These are phyloP conservation scores for Drosophila glabriapex DNA, from an alignment of 2,888 invertebrate species.

Conservation along the genomic window DNA sequence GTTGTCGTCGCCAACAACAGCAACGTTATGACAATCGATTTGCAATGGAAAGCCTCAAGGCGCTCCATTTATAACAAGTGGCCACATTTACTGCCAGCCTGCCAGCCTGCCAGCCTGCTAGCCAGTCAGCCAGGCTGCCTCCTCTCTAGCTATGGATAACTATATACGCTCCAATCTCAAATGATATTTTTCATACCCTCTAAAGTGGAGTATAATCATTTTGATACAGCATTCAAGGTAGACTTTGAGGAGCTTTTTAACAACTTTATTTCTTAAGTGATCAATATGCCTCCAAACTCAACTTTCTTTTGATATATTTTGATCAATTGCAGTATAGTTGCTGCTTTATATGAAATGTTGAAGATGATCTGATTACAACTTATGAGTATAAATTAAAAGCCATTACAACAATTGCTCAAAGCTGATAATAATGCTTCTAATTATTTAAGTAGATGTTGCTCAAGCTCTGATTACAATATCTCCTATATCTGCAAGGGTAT, in stretches of 20 bases:
- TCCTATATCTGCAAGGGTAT: conserved; percentile 19
- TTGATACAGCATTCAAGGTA: no score
- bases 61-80: conserved; percentile 81
- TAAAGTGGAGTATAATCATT: background rate
- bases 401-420: background rate
- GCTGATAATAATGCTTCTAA: background rate
- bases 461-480: background rate
- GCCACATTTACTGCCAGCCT: conserved; percentile 50
- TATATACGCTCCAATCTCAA: conserved; percentile 46
- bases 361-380: background rate
- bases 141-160: conserved; percentile 42
- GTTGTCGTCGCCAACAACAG: conserved; percentile 42
- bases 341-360: background rate
- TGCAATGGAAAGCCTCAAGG: conserved; percentile 77
- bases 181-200: conserved; percentile 42
- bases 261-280: background rate
- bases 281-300: no score
- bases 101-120: background rate
- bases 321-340: background rate
- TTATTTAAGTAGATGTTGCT: no score
- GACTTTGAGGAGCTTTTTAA: background rate
- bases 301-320: background rate
- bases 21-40: conserved; percentile 82
- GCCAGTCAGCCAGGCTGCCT: conserved; percentile 12
- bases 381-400: background rate